A percentile compares a stretch with the other conserved stretches of the same genome.
phyloP scores from a whole-genome alignment of 2,113 vertebrate species.

The Telmatochromis brachygnathus region DNA sequence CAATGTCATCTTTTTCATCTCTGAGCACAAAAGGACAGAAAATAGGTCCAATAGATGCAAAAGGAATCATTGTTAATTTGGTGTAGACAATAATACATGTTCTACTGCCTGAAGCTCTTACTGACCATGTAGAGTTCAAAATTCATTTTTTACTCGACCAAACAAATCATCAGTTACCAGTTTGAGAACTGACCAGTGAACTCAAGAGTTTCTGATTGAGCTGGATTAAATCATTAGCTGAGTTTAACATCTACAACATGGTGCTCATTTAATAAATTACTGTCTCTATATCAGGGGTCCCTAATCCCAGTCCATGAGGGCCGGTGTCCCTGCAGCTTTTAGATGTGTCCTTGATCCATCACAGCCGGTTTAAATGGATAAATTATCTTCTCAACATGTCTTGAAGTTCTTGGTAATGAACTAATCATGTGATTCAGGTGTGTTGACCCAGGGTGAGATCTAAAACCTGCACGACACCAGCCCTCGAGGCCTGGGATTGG shows the following conservation, averaged over 20 bases:
- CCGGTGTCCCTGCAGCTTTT: fast-evolving
- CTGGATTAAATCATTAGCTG: not conserved
- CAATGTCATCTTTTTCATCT: not conserved
- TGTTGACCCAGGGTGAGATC: not conserved
- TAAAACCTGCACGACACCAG: not conserved
- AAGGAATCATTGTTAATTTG: not conserved
- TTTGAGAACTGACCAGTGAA: not conserved
- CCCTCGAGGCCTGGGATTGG: not conserved
- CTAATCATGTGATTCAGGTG: not conserved
- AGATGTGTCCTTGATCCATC: not conserved
- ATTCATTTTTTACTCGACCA: not conserved
- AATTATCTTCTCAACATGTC: not conserved
- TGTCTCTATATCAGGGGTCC: not conserved
- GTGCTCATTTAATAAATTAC: not conserved
- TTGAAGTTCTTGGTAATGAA: not conserved
- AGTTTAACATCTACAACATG: not conserved
- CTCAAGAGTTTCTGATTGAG: not conserved
- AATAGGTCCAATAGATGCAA: not conserved
- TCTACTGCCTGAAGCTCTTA: not conserved
- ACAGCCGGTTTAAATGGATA: not conserved
- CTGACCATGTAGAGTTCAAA: not conserved
- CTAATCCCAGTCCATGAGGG: not conserved
- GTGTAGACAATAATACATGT: not conserved
- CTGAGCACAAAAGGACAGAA: conserved; percentile 6
- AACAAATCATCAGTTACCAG: not conserved